These are phyloP conservation scores for Zaprionus lineosus DNA, from an alignment of 2,888 invertebrate genomes.

Conservation along the genomic window DNA sequence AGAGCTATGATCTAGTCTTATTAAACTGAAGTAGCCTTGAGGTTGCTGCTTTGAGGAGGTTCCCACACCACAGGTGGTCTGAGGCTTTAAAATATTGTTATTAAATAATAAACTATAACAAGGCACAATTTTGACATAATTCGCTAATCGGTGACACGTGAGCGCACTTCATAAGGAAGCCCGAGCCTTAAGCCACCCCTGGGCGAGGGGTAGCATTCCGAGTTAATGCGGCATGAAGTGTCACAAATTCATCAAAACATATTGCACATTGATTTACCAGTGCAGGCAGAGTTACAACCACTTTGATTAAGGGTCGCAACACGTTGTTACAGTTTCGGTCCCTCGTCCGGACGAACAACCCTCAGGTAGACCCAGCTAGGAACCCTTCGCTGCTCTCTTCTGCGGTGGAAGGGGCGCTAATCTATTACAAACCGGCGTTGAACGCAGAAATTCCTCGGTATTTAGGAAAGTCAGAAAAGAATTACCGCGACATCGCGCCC, in stretches of 20 bases:
- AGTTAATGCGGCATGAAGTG: conserved; percentile 80
- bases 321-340: conserved; percentile 30
- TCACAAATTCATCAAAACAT: conserved; percentile 79
- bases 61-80: conserved; percentile 65
- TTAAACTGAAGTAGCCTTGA: background rate
- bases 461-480: conserved; percentile 45
- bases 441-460: conserved; percentile 78
- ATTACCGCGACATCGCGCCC: background rate
- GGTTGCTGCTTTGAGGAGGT: too few relatives aligned
- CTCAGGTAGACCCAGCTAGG: conserved; percentile 19
- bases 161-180: conserved; percentile 60
- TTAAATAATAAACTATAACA: conserved; percentile 10
- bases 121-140: conserved; percentile 23
- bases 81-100: conserved; percentile 1
- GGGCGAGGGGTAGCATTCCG: conserved; percentile 14
- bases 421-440: conserved; percentile 69
- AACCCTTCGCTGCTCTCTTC: conserved; percentile 5
- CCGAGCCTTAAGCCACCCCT: conserved; percentile 32
- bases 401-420: conserved; percentile 46
- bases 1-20: conserved; percentile 1
- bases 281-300: conserved; percentile 41
- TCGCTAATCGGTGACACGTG: conserved; percentile 78
- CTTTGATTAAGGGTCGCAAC: conserved; percentile 32
- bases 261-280: conserved; percentile 59
- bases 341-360: conserved; percentile 13